Evolutionary conservation across 1,140 invertebrate species (phyloP), one percentile per base, ranked within the genome.

Genomic region (Danaus melanippus): DNA sequence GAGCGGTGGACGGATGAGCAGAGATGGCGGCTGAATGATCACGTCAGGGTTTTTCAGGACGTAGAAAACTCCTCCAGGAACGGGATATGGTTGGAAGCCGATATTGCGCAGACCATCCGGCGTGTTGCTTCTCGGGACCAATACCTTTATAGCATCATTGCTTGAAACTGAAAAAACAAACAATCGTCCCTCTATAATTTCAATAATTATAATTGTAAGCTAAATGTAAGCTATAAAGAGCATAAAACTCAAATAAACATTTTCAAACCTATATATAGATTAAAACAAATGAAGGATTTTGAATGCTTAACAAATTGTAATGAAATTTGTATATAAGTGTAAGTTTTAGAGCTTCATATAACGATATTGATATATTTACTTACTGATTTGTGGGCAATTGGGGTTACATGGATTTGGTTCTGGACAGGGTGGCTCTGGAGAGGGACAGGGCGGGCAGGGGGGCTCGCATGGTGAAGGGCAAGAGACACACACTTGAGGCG

Each of bases 1-100:
- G 0, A 58, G 60, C 8, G 57, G 60, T n/a, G 76, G 76, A 12
- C 64, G 51, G 8, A 83, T 65, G 0, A 79, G 53, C 49, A 83
- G 75, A 0, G 79, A 64, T 9, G 77, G 77, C 0, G 76, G 76
- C 41, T 76, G 74, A 54, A 83, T 72, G 17, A 76, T 50, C 0
- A 80, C 56, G 41, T 80, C 71, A 1, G 77, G 76, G 11, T 62
- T 62, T 0, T 64, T 42, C 6, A 53, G 58, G 44, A 80, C 52
- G 59, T 54, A 79, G 58, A 83, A 65, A 10, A 59, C 68, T 8
- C 79, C 79, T 0, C 77, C 77, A 10, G 72, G 68, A 0, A 83
- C 69, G 1, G 53, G 55, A 4, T 74, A 45, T 0, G 61, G 45
- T 50, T 67, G 69, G 66, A 83, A 83, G 0, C 74, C 74, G 3